These are phyloP conservation scores for Telmatochromis brichardi DNA, from an alignment of 2,113 vertebrate species.

Conservation along the genomic window DNA sequence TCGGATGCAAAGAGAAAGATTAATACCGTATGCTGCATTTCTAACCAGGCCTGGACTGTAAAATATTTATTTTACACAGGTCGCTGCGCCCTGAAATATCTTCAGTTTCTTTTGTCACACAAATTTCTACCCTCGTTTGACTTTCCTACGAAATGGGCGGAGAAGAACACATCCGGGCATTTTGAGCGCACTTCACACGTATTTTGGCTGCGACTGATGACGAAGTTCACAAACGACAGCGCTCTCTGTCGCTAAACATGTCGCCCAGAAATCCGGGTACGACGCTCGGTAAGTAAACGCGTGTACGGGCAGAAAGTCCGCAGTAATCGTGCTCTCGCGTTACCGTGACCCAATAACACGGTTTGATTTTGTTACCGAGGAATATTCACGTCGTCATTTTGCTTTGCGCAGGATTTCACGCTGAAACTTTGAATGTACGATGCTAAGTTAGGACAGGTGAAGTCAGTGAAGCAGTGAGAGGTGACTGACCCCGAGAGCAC, in stretches of 20 bases:
- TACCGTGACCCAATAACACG: background rate
- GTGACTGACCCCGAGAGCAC: background rate
- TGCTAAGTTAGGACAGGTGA: background rate
- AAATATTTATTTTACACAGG: background rate
- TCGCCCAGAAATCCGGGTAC: slow-evolving; percentile 6
- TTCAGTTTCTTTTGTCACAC: rapidly evolving
- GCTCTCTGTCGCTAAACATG: background rate
- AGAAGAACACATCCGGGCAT: background rate
- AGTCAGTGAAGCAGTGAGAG: background rate
- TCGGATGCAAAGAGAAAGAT: background rate
- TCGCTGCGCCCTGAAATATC: background rate
- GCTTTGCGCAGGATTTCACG: background rate
- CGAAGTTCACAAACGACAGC: background rate
- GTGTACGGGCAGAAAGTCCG: rapidly evolving
- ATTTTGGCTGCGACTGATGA: background rate
- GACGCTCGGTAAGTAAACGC: background rate
- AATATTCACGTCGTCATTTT: background rate
- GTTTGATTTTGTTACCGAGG: rapidly evolving
- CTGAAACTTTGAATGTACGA: background rate
- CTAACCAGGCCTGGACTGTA: rapidly evolving
- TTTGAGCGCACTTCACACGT: background rate
- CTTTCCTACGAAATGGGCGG: background rate
- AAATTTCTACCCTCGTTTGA: background rate
- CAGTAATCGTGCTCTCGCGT: rapidly evolving
- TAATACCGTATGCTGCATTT: background rate